These are phyloP conservation scores for Chrosomus eos DNA, from an alignment of 2,797 vertebrate genomes.

Conservation along the genomic window DNA sequence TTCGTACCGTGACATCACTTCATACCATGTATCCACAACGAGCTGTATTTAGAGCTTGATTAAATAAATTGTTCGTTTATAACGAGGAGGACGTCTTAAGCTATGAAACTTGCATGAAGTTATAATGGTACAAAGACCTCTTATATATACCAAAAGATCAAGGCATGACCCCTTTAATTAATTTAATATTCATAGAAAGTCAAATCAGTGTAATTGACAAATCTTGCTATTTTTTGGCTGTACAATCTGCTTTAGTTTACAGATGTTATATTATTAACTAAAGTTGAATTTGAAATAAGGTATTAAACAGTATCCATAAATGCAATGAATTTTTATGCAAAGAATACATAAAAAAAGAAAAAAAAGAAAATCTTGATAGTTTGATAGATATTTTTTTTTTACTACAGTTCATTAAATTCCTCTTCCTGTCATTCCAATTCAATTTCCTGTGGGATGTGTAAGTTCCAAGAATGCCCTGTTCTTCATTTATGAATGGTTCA, in stretches of 20 bases:
- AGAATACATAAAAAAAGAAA: too few relatives aligned
- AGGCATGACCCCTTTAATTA: too few relatives aligned
- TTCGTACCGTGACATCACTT: too few relatives aligned
- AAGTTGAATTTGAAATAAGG: background rate
- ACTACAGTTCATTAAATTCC: background rate
- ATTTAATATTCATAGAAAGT: background rate
- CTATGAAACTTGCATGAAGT: too few relatives aligned
- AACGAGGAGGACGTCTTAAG: too few relatives aligned
- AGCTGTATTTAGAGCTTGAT: too few relatives aligned
- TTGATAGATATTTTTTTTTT: background rate
- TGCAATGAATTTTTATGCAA: background rate
- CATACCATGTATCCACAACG: too few relatives aligned
- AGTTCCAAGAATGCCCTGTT: background rate
- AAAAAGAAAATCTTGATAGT: background rate
- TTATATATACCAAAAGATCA: too few relatives aligned
- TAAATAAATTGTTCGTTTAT: too few relatives aligned
- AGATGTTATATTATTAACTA: background rate
- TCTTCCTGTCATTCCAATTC: background rate
- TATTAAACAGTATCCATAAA: background rate
- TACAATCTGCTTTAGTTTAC: background rate
- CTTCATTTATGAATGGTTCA: background rate
- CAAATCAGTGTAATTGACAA: background rate
- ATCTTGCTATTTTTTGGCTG: background rate
- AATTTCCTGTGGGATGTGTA: background rate
- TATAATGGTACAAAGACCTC: too few relatives aligned